Base-by-base conservation (phyloP, 1,140 invertebrate species). In the Potamilus streckersoni region DNA sequence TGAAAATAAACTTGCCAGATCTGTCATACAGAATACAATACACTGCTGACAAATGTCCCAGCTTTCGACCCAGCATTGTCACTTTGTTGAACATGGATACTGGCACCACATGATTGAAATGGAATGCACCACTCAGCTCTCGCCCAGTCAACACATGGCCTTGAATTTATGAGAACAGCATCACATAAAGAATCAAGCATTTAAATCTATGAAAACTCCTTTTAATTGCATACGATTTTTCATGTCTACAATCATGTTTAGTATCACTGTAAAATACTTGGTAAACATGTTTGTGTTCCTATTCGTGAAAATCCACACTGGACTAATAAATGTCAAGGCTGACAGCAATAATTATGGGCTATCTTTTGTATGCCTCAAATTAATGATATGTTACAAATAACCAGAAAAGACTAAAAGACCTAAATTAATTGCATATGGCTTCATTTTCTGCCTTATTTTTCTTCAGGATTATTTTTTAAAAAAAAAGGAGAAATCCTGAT, bases 1-100 rank as follows among this genome's bases (percentile, higher is more conserved):
- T 99, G 82, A 99, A 93, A 67, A 98, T 94, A 87, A 95, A 98
- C 86, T 93, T 93, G 12, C 98, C 98, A 17, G 95, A 96, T 76
- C 94, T 93, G 91, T 99, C 98, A 91, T 97, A 99, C 1, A 96
- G 91, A 23, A 99, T 93, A 91, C 98, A 99, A 91, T 98, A 99
- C 2, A 99, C 97, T 27, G 97, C 95, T 13, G 96, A 96, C 56
- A 99, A 91, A 89, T 99, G 98, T 12, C 97, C 98, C 13, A 99
- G 91, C 2, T 96, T 96, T 70, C 95, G 66, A 58, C 94, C 93
- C 86, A 96, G 94, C 75, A 96, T 90, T 79, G 94, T 93, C 62
- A 96, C 91, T 74, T 93, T 93, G 38, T 88, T 91, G 86, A 96
- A 96, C 71, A 95, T 91, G 66, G 93, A 92, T 59, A 94, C 91